These are phyloP conservation scores for Aphelocoma coerulescens DNA, from an alignment of 2,113 vertebrate species.

Conservation along the genomic window DNA sequence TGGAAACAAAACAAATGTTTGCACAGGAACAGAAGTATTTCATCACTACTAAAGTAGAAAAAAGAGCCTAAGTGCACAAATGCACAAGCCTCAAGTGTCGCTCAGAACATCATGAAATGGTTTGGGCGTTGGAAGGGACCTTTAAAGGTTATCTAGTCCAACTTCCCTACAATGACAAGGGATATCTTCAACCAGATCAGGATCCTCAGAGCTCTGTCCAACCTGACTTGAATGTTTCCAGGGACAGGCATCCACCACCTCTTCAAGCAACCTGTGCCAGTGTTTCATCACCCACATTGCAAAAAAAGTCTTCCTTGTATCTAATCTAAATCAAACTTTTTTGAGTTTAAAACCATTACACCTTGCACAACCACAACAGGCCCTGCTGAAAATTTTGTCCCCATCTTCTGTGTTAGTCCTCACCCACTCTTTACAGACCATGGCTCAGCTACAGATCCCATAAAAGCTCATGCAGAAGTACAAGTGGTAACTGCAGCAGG, in stretches of 20 bases:
- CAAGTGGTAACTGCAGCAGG: rapidly evolving
- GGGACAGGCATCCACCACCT: not conserved
- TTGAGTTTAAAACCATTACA: not conserved
- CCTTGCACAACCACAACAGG: not conserved
- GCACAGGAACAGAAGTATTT: not conserved
- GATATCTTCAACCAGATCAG: not conserved
- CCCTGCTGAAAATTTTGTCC: not conserved
- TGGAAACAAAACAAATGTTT: not conserved
- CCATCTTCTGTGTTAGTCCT: not conserved
- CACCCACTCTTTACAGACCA: not conserved
- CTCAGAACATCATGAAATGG: not conserved
- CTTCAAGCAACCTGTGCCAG: not conserved
- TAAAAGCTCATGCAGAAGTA: not conserved
- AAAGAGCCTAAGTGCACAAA: not conserved
- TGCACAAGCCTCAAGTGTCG: not conserved
- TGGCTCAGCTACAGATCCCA: not conserved
- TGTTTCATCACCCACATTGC: not conserved
- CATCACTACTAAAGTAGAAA: not conserved
- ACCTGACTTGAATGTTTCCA: not conserved
- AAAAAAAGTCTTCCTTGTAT: not conserved
- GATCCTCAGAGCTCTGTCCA: not conserved
- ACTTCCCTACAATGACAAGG: not conserved
- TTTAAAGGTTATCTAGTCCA: not conserved
- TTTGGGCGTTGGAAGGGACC: not conserved
- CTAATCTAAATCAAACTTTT: not conserved